Percentiles rank a stretch among this genome's conserved stretches.
These are phyloP conservation scores for Empidonax traillii DNA, from an alignment of 2,113 vertebrate species.

Conservation along the genomic window DNA sequence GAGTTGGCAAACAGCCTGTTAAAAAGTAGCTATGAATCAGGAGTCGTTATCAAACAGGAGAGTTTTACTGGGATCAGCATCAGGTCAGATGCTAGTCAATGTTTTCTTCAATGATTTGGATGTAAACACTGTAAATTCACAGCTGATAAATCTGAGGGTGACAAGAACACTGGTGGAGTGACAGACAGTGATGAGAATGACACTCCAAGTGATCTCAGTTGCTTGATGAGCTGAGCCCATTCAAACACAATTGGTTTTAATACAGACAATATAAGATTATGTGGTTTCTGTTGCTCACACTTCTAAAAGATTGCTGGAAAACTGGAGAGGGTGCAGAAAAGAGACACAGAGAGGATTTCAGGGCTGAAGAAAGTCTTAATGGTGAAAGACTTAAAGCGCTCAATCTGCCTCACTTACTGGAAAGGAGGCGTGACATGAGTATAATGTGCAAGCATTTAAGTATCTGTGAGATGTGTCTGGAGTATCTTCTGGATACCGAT, in stretches of 20 bases:
- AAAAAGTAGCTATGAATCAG: conserved; percentile 59
- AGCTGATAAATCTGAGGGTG: conserved; percentile 50
- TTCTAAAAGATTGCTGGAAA: conserved; percentile 11
- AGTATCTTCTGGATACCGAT: not conserved
- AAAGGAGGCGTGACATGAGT: conserved; percentile 34
- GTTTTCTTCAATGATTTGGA: conserved; percentile 42
- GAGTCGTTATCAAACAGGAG: not conserved
- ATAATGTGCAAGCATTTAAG: not conserved
- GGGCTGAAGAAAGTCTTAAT: conserved; percentile 37
- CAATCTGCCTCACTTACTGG: conserved; percentile 15
- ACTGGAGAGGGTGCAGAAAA: conserved; percentile 19
- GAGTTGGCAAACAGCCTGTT: conserved; percentile 58
- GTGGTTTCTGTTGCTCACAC: not conserved
- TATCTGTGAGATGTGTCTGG: not conserved
- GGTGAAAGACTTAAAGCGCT: conserved; percentile 28
- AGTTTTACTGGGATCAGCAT: conserved; percentile 38
- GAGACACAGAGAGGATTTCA: conserved; percentile 21
- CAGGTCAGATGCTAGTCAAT: conserved; percentile 34
- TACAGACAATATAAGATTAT: conserved; percentile 31
- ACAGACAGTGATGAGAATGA: conserved; percentile 37
- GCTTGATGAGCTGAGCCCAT: conserved; percentile 48
- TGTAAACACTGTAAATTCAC: conserved; percentile 48
- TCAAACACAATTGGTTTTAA: conserved; percentile 57
- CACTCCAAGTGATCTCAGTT: conserved; percentile 33
- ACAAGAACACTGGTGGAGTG: conserved; percentile 35